Conservation (phyloP, 2,113 vertebrate species). For the Cyprinodon brontotheroides region DNA sequence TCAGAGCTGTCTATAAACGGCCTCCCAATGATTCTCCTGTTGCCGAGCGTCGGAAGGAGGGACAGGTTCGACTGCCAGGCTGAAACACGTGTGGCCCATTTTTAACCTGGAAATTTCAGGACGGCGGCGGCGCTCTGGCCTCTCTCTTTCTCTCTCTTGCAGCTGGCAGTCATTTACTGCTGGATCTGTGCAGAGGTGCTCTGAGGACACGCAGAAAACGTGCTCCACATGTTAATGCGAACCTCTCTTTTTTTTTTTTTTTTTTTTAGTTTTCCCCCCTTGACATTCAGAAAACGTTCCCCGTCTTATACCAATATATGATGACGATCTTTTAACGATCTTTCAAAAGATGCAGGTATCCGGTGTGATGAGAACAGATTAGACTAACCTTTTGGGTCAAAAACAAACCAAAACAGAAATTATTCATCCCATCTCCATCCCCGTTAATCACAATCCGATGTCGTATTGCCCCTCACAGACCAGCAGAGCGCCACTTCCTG, state of each 20-base stretch:
- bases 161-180: slow-evolving; percentile 54
- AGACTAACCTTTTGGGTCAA: neutral
- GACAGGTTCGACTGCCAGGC: slow-evolving; percentile 42
- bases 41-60: slow-evolving; percentile 40
- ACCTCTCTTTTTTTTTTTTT: too few relatives aligned
- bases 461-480: slow-evolving; percentile 49
- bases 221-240: slow-evolving; percentile 16
- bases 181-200: slow-evolving; percentile 28
- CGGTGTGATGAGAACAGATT: neutral
- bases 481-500: slow-evolving; percentile 60
- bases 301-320: neutral
- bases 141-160: slow-evolving; percentile 37
- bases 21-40: slow-evolving; percentile 53
- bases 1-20: slow-evolving; percentile 63
- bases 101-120: slow-evolving; percentile 58
- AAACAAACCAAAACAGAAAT: neutral
- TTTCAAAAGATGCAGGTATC: neutral
- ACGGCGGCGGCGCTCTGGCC: slow-evolving; percentile 46
- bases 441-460: slow-evolving; percentile 9
- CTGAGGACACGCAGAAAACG: slow-evolving; percentile 36
- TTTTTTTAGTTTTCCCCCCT: neutral
- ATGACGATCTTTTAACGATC: neutral
- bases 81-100: slow-evolving; percentile 49
- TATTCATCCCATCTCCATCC: neutral
- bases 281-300: neutral